Percentiles rank a stretch among this genome's conserved stretches.
Evolutionary conservation across 2,113 vertebrate genomes (phyloP).

Genomic region (Pteronura brasiliensis): DNA sequence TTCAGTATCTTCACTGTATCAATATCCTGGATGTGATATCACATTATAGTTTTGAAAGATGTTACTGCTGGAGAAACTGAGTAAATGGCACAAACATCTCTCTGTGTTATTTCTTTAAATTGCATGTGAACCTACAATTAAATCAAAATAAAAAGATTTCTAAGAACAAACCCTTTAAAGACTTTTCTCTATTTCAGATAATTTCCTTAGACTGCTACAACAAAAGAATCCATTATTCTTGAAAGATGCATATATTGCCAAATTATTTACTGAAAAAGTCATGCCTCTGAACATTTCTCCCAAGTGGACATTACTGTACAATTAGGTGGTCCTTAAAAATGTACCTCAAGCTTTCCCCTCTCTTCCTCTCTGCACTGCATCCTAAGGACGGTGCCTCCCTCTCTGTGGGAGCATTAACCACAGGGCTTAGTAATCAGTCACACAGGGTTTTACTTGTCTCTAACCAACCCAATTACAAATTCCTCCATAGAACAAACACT

Average conservation of each 20-base stretch:
- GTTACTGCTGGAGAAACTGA: background rate
- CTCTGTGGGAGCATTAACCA: background rate
- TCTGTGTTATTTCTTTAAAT: background rate
- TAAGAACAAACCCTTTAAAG: background rate
- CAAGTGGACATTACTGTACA: background rate
- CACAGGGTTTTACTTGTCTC: background rate
- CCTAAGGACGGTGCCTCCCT: background rate
- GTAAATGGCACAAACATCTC: background rate
- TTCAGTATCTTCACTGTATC: background rate
- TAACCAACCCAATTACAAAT: background rate
- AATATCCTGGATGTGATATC: background rate
- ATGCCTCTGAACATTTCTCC: background rate
- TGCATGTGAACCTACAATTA: background rate
- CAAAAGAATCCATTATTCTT: background rate
- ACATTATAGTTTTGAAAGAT: background rate
- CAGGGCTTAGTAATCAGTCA: background rate
- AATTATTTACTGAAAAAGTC: conserved; percentile 23
- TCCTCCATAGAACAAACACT: background rate
- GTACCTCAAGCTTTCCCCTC: background rate
- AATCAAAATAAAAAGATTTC: background rate
- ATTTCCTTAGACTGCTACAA: background rate
- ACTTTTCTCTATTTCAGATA: background rate
- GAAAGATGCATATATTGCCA: background rate
- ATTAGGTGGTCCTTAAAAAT: background rate
- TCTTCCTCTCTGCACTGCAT: background rate